A percentile compares a stretch with the other conserved stretches of the same genome.
Conservation (phyloP, 2,888 invertebrate genomes). For the Aphrophora alni region DNA sequence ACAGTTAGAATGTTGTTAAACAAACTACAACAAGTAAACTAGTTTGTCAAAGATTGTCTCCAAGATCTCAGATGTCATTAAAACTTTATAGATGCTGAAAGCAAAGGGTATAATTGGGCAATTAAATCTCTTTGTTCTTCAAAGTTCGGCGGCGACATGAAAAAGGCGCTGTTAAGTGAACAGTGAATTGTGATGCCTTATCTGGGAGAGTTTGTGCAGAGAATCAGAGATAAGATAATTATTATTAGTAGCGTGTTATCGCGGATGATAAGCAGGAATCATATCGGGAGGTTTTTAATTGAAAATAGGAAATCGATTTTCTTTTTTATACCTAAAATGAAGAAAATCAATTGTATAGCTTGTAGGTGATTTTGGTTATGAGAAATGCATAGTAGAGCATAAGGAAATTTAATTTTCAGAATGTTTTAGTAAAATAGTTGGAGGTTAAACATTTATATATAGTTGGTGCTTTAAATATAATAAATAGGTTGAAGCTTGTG, state of each 20-base stretch:
- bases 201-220: not conserved
- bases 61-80: not conserved
- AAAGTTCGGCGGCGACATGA: not conserved
- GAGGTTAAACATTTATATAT: too few relatives aligned
- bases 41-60: not conserved
- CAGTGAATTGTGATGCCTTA: not conserved
- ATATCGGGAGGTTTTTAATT: not conserved
- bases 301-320: not conserved
- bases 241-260: not conserved
- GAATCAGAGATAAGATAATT: not conserved
- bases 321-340: too few relatives aligned
- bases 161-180: not conserved
- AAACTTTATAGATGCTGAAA: not conserved
- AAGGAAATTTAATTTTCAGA: too few relatives aligned
- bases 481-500: too few relatives aligned
- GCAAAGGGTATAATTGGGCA: not conserved
- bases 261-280: not conserved
- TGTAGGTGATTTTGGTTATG: too few relatives aligned
- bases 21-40: not conserved
- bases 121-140: slow-evolving; percentile 2
- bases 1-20: not conserved
- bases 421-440: too few relatives aligned
- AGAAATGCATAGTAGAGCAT: too few relatives aligned
- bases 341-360: too few relatives aligned
- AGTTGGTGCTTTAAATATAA: too few relatives aligned